A percentile compares a stretch with the other conserved stretches of the same genome.
These are phyloP conservation scores for Aplocera efformata DNA, from an alignment of 2,888 invertebrate species.

Conservation along the genomic window DNA sequence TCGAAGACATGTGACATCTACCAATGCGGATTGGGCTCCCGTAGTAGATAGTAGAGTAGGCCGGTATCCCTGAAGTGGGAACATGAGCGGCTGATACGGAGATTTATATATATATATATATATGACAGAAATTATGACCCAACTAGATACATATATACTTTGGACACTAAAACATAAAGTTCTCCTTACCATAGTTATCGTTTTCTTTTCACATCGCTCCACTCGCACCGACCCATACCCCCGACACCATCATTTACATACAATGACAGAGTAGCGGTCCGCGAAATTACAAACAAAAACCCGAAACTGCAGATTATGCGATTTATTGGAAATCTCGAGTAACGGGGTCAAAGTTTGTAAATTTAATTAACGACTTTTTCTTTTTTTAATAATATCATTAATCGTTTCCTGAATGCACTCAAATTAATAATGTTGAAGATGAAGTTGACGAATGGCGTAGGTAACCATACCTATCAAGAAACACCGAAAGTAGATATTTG, in stretches of 20 bases:
- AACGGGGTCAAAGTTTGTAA: slow-evolving; percentile 39
- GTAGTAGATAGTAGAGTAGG: no score
- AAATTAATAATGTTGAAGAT: slow-evolving; percentile 33
- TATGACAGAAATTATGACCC: no score
- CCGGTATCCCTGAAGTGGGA: no score
- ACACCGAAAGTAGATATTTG: slow-evolving; percentile 28
- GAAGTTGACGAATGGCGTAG: slow-evolving; percentile 35
- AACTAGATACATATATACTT: no score
- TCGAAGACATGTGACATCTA: no score
- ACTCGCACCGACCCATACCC: slow-evolving; percentile 29
- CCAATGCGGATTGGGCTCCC: no score
- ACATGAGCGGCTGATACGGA: no score
- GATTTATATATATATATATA: no score
- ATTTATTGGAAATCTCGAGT: slow-evolving; percentile 30
- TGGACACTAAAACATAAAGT: no score
- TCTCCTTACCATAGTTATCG: no score
- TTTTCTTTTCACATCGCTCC: no score
- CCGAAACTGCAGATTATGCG: slow-evolving; percentile 33
- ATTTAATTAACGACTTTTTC: slow-evolving; percentile 41
- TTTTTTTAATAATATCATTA: slow-evolving; percentile 36
- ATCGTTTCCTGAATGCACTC: slow-evolving; percentile 35
- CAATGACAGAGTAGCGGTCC: slow-evolving; percentile 47
- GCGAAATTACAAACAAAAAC: slow-evolving; percentile 41
- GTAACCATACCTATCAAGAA: slow-evolving; percentile 13
- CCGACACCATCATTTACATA: slow-evolving; percentile 44